Evolutionary conservation across 2,888 invertebrate species (phyloP), one percentile per base, ranked within the genome.

Genomic region (Cataglyphis albicans): DNA sequence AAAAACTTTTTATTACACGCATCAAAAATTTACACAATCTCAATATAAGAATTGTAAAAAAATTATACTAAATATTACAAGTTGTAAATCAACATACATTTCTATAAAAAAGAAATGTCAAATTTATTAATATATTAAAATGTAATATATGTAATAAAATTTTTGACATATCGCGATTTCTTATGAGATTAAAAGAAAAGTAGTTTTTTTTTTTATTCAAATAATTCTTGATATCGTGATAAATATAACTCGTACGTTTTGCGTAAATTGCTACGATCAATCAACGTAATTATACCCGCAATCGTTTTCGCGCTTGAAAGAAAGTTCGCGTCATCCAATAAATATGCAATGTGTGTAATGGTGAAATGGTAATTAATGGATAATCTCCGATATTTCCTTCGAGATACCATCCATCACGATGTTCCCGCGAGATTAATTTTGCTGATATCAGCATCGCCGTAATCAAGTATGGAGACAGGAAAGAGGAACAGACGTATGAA

Each of bases 281-380:
- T 80, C 59, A 73, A 52, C 35, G 44, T 80, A 73, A 80, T 72
- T 80, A 80, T 67, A 57, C 29, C 12, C 15, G 21, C 35, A 59
- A 70, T 78, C 57, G 72, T 44, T 70, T 44, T 35, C 12, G 44
- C 44, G 44, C 59, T 68, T 57, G 44, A 72, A 29, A 0, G 44
- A 48, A 80, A 72, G 35, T 80, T 38, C 38, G 21, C 21, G 52
- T 81, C 63, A 41, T 75, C 44, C 57, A 41, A 81, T 48, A 70
- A 63, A 57, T 55, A 68, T 70, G 57, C 64, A 59, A n/a, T 48
- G 29, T 48, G 29, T 57, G 64, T 64, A 55, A 67, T 52, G 38
- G 38, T 21, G 65, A 52, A 84, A 82, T 83, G 75, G 83, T 88
- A 87, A 89, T 89, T 86, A 89, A 86, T 86, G 81, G 84, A 83